Conservation (phyloP, 2,113 vertebrate genomes). For the Heterocephalus glaber region DNA sequence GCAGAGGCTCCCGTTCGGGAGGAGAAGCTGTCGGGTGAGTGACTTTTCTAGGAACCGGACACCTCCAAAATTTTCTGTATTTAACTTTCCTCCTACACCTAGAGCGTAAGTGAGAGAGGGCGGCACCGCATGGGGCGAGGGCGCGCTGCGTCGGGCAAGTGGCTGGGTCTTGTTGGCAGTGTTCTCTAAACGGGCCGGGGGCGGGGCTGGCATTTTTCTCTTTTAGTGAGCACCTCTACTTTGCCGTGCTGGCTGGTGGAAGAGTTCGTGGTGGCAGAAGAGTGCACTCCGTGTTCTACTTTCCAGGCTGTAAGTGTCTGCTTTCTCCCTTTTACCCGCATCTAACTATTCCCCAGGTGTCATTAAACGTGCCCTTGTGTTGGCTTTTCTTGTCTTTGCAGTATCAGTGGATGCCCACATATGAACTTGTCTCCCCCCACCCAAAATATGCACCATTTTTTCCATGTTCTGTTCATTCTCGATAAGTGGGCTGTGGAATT, state of each 20-base stretch:
- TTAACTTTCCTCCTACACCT: not conserved
- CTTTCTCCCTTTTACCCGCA: not conserved
- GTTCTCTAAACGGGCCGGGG: not conserved
- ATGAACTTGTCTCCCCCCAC: not conserved
- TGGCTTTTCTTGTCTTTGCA: not conserved
- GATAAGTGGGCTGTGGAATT: not conserved
- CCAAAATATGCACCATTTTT: not conserved
- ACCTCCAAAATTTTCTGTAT: not conserved
- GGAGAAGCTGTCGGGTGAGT: slow-evolving; percentile 77
- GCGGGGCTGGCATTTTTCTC: not conserved
- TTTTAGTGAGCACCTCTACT: slow-evolving; percentile 68
- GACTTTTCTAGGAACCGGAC: not conserved
- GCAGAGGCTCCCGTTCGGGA: slow-evolving; percentile 27
- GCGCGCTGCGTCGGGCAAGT: not conserved
- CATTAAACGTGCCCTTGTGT: not conserved
- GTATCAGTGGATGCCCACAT: not conserved
- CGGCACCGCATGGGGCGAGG: not conserved
- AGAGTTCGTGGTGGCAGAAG: slow-evolving; percentile 87
- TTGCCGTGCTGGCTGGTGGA: slow-evolving; percentile 88
- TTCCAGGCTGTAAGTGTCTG: slow-evolving; percentile 86
- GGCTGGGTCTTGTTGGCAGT: not conserved
- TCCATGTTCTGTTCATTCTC: not conserved
- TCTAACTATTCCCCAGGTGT: not conserved
- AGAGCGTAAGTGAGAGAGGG: not conserved
- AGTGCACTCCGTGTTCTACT: slow-evolving; percentile 85